Evolutionary conservation across 2,113 vertebrate genomes (phyloP).

Genomic region (Chionodraco myersi): DNA sequence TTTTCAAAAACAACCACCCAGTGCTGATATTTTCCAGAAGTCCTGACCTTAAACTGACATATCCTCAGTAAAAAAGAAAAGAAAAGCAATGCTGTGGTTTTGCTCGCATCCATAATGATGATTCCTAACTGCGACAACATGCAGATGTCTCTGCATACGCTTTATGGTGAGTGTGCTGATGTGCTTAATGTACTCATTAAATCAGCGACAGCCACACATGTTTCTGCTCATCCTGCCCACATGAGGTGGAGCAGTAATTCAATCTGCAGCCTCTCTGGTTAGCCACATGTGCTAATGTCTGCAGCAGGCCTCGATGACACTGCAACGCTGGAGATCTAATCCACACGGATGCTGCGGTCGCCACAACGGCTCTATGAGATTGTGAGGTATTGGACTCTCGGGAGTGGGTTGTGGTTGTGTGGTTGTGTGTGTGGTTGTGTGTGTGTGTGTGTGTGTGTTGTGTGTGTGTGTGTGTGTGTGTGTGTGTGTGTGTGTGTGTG

Average conservation of each 20-base stretch:
- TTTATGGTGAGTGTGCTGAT: conserved; percentile 66
- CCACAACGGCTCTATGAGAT: conserved; percentile 50
- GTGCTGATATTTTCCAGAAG: background rate
- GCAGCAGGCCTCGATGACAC: conserved; percentile 66
- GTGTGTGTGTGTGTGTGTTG: background rate
- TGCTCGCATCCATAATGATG: conserved; percentile 12
- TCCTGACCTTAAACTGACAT: conserved; percentile 31
- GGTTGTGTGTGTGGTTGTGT: background rate
- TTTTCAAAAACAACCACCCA: background rate
- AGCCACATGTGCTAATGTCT: conserved; percentile 73
- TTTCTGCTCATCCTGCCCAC: conserved; percentile 62
- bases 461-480: background rate
- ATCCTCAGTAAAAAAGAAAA: background rate
- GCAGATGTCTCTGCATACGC: conserved; percentile 57
- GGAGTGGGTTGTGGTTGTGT: background rate
- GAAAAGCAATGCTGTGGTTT: background rate
- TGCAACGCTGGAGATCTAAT: conserved; percentile 44
- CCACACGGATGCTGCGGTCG: conserved; percentile 39
- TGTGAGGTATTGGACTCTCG: conserved; percentile 25
- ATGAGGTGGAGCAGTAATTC: conserved; percentile 68
- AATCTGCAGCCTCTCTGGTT: conserved; percentile 75
- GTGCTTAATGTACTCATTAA: conserved; percentile 74
- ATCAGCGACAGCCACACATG: conserved; percentile 67
- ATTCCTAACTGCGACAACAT: conserved; percentile 33
- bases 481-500: background rate